A percentile compares a stretch with the other conserved stretches of the same genome.
phyloP scores from a whole-genome alignment of 1,140 invertebrate genomes.

The Venustaconcha ellipsiformis region DNA sequence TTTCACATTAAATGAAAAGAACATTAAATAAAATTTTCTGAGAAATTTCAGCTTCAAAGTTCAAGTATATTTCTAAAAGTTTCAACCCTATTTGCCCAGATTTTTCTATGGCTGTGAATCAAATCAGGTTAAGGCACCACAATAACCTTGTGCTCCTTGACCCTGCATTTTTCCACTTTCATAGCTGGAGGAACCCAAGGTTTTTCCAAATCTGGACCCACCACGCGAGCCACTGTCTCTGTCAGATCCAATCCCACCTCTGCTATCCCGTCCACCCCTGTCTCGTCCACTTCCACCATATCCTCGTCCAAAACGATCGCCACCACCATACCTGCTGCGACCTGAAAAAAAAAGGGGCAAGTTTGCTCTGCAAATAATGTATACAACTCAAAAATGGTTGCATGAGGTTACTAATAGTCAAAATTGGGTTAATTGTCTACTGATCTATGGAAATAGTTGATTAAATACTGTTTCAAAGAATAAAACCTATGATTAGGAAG shows the following conservation, averaged over 20 bases:
- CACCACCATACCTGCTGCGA: constrained; percentile 15
- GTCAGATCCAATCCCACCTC: constrained; percentile 15
- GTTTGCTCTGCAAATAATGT: not conserved
- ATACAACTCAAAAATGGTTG: not conserved
- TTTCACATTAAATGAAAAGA: no score
- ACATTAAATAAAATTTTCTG: no score
- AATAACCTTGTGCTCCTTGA: no score
- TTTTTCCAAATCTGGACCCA: constrained; percentile 14
- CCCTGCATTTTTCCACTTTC: not conserved
- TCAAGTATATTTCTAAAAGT: no score
- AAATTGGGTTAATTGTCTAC: no score
- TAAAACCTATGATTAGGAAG: no score
- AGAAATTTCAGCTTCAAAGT: no score
- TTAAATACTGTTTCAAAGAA: no score
- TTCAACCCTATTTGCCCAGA: no score
- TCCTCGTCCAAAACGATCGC: constrained; percentile 9
- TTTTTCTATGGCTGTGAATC: no score
- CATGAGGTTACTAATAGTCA: not conserved
- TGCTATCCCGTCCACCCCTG: constrained; percentile 8
- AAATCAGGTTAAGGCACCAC: no score
- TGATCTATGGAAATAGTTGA: no score
- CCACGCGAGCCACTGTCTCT: constrained; percentile 8
- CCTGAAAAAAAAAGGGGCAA: constrained; percentile 10
- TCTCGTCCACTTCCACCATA: constrained; percentile 19
- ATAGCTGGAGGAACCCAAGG: constrained; percentile 2